Percentiles rank a stretch among this genome's conserved stretches.
Evolutionary conservation across 2,797 vertebrate genomes (phyloP).

Genomic region (Artibeus jamaicensis): DNA sequence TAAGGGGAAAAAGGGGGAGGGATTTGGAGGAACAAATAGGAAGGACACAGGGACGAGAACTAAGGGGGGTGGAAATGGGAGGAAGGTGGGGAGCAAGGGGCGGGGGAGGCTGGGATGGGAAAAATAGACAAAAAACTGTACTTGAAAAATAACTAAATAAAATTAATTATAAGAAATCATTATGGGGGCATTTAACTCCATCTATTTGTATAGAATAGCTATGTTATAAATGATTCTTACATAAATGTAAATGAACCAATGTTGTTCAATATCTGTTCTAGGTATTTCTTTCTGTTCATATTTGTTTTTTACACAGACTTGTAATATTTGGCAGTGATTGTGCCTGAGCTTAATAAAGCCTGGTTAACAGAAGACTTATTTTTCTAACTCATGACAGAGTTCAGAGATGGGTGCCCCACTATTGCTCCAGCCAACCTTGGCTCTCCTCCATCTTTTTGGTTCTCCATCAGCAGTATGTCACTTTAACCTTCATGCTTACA

Average conservation of each 20-base stretch:
- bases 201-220: neutral
- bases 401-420: neutral
- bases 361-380: neutral
- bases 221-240: neutral
- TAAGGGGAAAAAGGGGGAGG: no score
- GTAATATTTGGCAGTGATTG: neutral
- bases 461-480: neutral
- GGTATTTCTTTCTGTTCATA: neutral
- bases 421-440: neutral
- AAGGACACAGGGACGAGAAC: no score
- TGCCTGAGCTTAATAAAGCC: neutral
- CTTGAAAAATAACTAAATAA: no score
- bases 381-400: neutral
- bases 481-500: neutral
- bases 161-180: no score
- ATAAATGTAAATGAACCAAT: neutral
- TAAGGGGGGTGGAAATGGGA: no score
- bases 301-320: neutral
- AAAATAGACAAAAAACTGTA: no score
- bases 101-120: no score
- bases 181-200: neutral
- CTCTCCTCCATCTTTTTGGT: neutral
- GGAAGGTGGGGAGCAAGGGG: no score
- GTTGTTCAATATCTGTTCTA: neutral
- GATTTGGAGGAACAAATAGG: no score